phyloP scores from a whole-genome alignment of 2,888 invertebrate genomes.

The Drosophila multiciliata region DNA sequence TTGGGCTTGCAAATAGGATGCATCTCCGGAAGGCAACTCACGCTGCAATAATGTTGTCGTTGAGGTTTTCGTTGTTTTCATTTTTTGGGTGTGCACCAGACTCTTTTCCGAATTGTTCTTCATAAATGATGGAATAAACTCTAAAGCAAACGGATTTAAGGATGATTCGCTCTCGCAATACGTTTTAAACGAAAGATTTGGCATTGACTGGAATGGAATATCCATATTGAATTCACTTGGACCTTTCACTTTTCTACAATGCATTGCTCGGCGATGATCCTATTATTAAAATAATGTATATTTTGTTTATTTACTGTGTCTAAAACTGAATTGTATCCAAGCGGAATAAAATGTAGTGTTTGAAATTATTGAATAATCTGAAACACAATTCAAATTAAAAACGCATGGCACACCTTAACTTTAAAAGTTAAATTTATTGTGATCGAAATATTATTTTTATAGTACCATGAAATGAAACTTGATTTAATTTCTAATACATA shows the following conservation, averaged over 20 bases:
- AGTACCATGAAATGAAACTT: not conserved
- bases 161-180: constrained; percentile 25
- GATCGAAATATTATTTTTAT: not conserved
- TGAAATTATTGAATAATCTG: constrained; percentile 2
- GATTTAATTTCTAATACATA: not conserved
- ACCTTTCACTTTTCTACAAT: constrained; percentile 19
- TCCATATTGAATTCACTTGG: constrained; percentile 21
- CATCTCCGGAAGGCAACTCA: constrained; percentile 31
- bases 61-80: constrained; percentile 40
- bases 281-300: not conserved
- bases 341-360: not conserved
- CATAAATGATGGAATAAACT: constrained; percentile 43
- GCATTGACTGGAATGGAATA: constrained; percentile 19
- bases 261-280: constrained; percentile 14
- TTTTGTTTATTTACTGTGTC: not conserved
- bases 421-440: not conserved
- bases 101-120: constrained; percentile 7
- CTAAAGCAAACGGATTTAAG: constrained; percentile 44
- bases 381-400: not conserved
- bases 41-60: constrained; percentile 39
- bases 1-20: constrained; percentile 40
- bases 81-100: not conserved
- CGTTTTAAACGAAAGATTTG: constrained; percentile 7
- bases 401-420: not conserved
- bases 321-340: not conserved